phyloP scores from a whole-genome alignment of 2,797 vertebrate genomes.

The Eremophila alpestris region DNA sequence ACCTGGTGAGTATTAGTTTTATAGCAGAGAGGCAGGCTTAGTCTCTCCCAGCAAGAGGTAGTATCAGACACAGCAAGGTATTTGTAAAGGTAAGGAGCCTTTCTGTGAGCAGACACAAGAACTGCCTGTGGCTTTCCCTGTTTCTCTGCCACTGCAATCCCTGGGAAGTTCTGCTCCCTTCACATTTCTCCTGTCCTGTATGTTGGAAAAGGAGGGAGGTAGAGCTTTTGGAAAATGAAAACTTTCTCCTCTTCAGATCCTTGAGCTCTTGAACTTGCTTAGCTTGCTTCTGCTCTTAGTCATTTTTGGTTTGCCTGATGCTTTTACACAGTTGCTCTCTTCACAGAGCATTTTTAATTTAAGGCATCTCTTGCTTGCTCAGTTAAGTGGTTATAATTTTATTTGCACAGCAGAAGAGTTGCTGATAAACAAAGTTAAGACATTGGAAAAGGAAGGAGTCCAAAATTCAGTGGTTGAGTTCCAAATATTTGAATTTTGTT shows the following conservation, averaged over 20 bases:
- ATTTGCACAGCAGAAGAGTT: conserved; percentile 13
- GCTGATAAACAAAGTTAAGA: conserved; percentile 49
- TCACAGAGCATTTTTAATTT: neutral
- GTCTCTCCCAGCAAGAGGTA: neutral
- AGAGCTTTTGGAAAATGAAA: neutral
- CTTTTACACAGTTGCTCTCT: neutral
- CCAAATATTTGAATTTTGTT: conserved; percentile 38
- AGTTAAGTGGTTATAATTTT: conserved; percentile 9
- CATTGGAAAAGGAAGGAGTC: conserved; percentile 11
- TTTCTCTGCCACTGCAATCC: neutral
- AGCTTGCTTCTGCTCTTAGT: neutral
- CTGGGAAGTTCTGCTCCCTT: neutral
- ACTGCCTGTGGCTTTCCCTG: neutral
- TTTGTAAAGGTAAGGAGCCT: neutral
- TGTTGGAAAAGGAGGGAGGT: neutral
- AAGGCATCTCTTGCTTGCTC: neutral
- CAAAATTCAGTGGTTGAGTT: conserved; percentile 23
- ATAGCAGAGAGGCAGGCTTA: neutral
- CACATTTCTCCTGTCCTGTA: neutral
- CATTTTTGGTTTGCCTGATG: neutral
- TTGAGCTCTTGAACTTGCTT: neutral
- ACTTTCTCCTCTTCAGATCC: neutral
- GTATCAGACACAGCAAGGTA: neutral
- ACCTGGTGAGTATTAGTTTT: neutral
- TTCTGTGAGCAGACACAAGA: neutral